Percentiles rank a stretch among this genome's conserved stretches.
Conservation (phyloP, 2,797 vertebrate species). For the Pipistrellus nathusii region DNA sequence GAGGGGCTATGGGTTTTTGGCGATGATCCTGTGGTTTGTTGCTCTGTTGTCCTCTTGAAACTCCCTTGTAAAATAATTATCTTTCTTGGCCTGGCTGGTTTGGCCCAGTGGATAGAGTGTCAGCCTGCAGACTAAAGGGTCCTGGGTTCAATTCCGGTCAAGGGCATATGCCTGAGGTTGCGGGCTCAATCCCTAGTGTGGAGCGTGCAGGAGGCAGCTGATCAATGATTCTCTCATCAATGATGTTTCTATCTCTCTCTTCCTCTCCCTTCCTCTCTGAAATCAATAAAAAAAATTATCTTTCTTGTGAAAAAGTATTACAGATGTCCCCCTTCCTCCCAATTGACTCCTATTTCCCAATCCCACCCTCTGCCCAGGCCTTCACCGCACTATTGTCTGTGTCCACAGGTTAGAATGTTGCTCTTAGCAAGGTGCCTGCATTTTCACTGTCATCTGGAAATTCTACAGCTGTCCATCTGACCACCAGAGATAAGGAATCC, state of each 20-base stretch:
- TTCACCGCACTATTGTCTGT: background rate
- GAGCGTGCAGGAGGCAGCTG: too few species aligned
- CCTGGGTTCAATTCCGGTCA: too few species aligned
- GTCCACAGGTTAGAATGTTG: background rate
- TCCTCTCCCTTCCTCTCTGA: too few species aligned
- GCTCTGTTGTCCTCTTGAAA: background rate
- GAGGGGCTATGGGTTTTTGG: background rate
- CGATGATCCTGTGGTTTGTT: background rate
- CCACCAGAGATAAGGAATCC: background rate
- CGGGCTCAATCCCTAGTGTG: too few species aligned
- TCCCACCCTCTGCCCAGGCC: background rate
- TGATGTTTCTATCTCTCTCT: too few species aligned
- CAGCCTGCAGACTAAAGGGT: too few species aligned
- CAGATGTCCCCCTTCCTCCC: background rate
- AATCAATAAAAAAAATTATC: background rate
- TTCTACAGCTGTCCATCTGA: too few species aligned
- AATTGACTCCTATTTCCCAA: background rate
- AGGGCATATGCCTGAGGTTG: too few species aligned
- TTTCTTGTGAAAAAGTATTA: background rate
- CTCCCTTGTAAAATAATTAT: background rate
- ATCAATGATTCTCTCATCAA: too few species aligned
- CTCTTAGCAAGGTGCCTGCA: background rate
- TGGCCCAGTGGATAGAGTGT: too few species aligned
- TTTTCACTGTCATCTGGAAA: background rate
- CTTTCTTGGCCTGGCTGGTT: background rate